These are phyloP conservation scores for Sitobion miscanthi DNA, from an alignment of 1,140 invertebrate species.

Conservation along the genomic window DNA sequence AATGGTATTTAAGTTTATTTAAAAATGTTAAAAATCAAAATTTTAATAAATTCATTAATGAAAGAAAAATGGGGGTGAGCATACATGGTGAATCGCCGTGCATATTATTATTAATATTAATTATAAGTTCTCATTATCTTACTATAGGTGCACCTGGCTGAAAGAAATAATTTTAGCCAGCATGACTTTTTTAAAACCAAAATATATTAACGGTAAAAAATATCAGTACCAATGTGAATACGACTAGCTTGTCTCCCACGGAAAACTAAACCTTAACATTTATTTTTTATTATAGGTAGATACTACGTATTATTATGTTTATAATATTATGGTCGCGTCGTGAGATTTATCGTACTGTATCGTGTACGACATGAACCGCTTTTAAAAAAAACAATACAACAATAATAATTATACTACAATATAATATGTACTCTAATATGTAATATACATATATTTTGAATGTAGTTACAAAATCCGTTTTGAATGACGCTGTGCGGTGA, in stretches of 20 bases:
- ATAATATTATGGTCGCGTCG: neutral
- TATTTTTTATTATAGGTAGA: too few species aligned
- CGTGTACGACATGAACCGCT: neutral
- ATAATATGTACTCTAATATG: neutral
- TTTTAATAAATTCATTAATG: too few species aligned
- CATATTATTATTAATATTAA: neutral
- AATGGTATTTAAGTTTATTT: too few species aligned
- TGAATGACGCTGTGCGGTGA: neutral
- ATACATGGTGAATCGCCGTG: too few species aligned
- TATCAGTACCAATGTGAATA: neutral
- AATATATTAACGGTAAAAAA: too few species aligned
- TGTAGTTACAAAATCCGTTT: neutral
- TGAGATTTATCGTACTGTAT: neutral
- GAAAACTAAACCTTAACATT: neutral
- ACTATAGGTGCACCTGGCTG: neutral
- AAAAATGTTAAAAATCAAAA: too few species aligned
- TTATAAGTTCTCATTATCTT: neutral
- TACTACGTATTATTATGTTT: neutral
- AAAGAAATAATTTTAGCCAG: neutral
- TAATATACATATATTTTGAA: neutral
- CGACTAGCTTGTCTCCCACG: neutral
- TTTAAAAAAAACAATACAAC: neutral
- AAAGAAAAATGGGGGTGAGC: too few species aligned
- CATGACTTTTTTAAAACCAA: neutral
- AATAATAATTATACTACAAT: neutral